Base-by-base conservation (phyloP, 2,888 invertebrate species). In the Hypselothyrea guttata region DNA sequence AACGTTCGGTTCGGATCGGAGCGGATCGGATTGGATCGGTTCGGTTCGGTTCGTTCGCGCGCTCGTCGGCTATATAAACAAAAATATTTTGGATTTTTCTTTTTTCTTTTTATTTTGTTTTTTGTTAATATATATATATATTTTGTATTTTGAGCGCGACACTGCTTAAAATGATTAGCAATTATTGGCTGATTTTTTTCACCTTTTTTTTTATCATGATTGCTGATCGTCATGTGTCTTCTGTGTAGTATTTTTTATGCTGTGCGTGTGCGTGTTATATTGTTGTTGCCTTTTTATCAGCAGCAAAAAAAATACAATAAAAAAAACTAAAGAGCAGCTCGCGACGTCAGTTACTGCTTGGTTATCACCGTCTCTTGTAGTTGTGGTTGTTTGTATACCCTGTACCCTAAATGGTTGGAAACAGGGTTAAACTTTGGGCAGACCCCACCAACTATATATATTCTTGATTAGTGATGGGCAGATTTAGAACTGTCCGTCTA, bases 1-100 rank as follows among this genome's bases (percentile, higher is more conserved):
- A 83, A 27, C 53, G 55, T 63, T 67, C 52, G 48, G 41, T 49
- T 46, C 22, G 28, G 7, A 7, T 28, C 28, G 28, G 28, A 1
- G 8, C 5, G n/a, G 16, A 9, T 22, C 8, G 9, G 3, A n/a
- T 7, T 35, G 34, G n/a, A 13, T 35, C 35, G 15, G 16, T 30
- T 13, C 9, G 1, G 7, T 51, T 35, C 15, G 13, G 45, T 34
- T 38, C 44, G 42, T 31, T 34, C 47, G 37, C 67, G 62, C 62
- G 44, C 45, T 40, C 22, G 31, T 49, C 4, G 16, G 47, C 7
- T 15, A 63, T 56, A 56, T 44, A 18, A 38, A 37, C 65, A 48
- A 15, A 31, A 60, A 37, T n/a, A n/a, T n/a, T n/a, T n/a, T n/a
- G n/a, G n/a, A n/a, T 41, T 41, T 54, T 49, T 60, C 37, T 52